Evolutionary conservation across 1,140 invertebrate genomes (phyloP).

Genomic region (Procambarus clarkii): DNA sequence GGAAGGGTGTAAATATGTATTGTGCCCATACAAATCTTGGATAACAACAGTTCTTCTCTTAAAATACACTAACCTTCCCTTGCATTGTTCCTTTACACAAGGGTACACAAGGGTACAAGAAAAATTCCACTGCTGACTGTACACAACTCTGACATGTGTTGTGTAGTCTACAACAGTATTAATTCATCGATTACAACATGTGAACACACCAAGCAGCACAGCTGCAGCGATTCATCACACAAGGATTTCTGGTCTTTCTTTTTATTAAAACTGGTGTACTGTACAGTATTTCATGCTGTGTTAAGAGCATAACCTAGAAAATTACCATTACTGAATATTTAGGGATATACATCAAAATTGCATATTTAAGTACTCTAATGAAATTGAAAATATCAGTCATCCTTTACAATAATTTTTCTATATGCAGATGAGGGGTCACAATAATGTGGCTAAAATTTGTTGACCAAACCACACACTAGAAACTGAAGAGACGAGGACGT

Average conservation of each 20-base stretch:
- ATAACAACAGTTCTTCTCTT: not conserved
- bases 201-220: not conserved
- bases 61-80: not conserved
- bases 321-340: not conserved
- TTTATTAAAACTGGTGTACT: not conserved
- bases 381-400: not conserved
- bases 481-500: no score
- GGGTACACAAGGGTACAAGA: not conserved
- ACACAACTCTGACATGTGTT: not conserved
- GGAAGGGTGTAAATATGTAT: not conserved
- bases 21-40: not conserved
- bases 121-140: not conserved
- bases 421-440: no score
- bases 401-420: not conserved
- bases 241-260: not conserved
- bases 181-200: not conserved
- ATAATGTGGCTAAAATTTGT: no score
- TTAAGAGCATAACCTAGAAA: conserved; percentile 1
- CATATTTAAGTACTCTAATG: not conserved
- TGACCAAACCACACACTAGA: no score
- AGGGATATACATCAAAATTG: not conserved
- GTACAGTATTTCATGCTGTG: not conserved
- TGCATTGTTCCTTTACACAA: not conserved
- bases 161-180: not conserved
- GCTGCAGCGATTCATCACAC: not conserved